Percentiles rank a stretch among this genome's conserved stretches.
These are phyloP conservation scores for Mimas tiliae DNA, from an alignment of 2,888 invertebrate genomes.

Conservation along the genomic window DNA sequence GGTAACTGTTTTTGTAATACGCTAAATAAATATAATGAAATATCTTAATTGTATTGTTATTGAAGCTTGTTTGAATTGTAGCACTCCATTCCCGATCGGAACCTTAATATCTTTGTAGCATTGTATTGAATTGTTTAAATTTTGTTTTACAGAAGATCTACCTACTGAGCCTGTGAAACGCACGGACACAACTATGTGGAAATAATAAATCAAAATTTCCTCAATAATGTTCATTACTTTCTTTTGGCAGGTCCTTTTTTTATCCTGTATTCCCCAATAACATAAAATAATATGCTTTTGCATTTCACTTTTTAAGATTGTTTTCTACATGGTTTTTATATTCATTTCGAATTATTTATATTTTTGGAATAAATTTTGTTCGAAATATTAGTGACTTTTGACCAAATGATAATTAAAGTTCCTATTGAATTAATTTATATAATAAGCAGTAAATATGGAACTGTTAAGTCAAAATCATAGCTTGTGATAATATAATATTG, in stretches of 20 bases:
- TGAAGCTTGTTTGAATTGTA: conserved; percentile 67
- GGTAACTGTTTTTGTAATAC: conserved; percentile 84
- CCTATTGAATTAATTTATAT: conserved; percentile 51
- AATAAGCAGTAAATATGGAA: conserved; percentile 28
- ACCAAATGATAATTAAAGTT: conserved; percentile 80
- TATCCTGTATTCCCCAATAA: conserved; percentile 72
- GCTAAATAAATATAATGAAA: conserved; percentile 83
- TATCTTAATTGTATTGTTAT: conserved; percentile 82
- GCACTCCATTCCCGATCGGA: conserved; percentile 84
- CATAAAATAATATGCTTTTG: conserved; percentile 60
- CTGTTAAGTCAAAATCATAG: conserved; percentile 15
- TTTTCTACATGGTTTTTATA: conserved; percentile 83
- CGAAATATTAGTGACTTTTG: conserved; percentile 72
- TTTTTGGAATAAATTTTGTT: conserved; percentile 84
- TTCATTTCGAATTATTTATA: conserved; percentile 81
- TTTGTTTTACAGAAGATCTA: conserved; percentile 82
- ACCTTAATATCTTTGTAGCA: conserved; percentile 74
- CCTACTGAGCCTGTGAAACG: conserved; percentile 82
- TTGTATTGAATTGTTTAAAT: conserved; percentile 77
- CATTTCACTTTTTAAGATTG: conserved; percentile 73
- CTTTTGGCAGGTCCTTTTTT: conserved; percentile 79
- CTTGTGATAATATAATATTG: conserved; percentile 1
- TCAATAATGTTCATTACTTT: conserved; percentile 76
- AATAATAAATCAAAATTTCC: conserved; percentile 84
- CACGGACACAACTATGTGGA: conserved; percentile 84